phyloP scores from a whole-genome alignment of 2,888 invertebrate genomes.

The Volucella zonaria region DNA sequence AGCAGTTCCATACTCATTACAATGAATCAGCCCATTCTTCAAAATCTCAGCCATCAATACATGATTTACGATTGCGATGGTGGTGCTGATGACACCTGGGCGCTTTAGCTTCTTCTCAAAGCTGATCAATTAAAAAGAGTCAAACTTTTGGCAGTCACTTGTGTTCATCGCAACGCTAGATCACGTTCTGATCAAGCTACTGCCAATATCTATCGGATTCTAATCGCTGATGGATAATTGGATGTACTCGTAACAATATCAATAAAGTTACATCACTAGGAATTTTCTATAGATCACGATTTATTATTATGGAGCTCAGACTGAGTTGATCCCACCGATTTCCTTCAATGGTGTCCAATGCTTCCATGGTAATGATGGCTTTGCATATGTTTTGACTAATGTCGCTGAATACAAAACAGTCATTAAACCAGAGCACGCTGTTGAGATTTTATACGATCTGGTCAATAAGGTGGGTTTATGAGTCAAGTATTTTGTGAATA shows the following conservation, averaged over 20 bases:
- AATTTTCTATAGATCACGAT: slow-evolving; percentile 75
- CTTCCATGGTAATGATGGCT: slow-evolving; percentile 86
- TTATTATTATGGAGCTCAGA: slow-evolving; percentile 75
- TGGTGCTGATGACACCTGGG: slow-evolving; percentile 87
- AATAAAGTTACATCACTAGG: neutral
- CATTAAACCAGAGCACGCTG: slow-evolving; percentile 84
- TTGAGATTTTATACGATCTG: slow-evolving; percentile 85
- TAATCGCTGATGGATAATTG: slow-evolving; percentile 85
- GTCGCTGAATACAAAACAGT: slow-evolving; percentile 79
- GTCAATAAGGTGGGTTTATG: slow-evolving; percentile 83
- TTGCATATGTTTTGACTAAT: slow-evolving; percentile 85
- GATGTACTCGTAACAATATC: slow-evolving; percentile 84
- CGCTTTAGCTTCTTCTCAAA: slow-evolving; percentile 84
- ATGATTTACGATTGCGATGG: slow-evolving; percentile 86
- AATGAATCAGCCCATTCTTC: too few species aligned
- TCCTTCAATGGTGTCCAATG: slow-evolving; percentile 37
- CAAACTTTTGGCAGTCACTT: slow-evolving; percentile 87
- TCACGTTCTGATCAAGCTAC: slow-evolving; percentile 87
- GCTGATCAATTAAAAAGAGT: slow-evolving; percentile 81
- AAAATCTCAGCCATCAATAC: slow-evolving; percentile 40
- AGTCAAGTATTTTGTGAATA: slow-evolving; percentile 77
- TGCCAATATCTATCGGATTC: slow-evolving; percentile 87
- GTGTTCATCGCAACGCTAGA: slow-evolving; percentile 88
- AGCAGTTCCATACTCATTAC: too few species aligned
- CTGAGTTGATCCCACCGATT: slow-evolving; percentile 77